A percentile compares a stretch with the other conserved stretches of the same genome.
Evolutionary conservation across 2,797 vertebrate genomes (phyloP).

Genomic region (Cossypha niveicapilla): DNA sequence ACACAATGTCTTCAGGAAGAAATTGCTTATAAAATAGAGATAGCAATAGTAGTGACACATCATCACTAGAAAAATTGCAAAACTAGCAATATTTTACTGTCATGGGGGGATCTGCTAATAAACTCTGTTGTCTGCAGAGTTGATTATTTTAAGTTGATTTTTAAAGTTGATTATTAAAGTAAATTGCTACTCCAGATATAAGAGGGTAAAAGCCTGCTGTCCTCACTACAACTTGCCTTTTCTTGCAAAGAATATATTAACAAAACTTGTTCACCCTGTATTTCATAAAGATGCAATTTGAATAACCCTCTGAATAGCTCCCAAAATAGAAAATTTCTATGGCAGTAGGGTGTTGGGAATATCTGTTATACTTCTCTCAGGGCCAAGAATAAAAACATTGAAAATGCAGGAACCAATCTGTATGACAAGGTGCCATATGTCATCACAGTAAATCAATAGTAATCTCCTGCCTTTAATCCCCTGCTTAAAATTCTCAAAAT

Average conservation of each 20-base stretch:
- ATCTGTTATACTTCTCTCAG: background rate
- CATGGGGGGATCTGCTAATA: background rate
- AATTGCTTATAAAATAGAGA: background rate
- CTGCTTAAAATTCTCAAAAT: background rate
- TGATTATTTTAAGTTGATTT: background rate
- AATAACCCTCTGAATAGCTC: background rate
- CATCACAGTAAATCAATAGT: background rate
- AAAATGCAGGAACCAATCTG: background rate
- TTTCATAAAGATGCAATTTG: background rate
- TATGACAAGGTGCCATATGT: background rate
- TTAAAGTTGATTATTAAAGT: background rate
- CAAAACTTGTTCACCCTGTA: background rate
- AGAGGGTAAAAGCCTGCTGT: background rate
- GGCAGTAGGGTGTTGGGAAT: background rate
- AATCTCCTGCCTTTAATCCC: background rate
- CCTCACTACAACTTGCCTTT: background rate
- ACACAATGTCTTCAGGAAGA: background rate
- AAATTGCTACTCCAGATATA: background rate
- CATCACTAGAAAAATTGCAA: background rate
- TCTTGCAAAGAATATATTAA: background rate
- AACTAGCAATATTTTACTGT: background rate
- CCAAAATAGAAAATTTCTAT: background rate
- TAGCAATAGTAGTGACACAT: background rate
- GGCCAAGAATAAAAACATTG: background rate
- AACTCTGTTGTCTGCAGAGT: background rate